Percentiles rank a stretch among this genome's conserved stretches.
Conservation (phyloP, 2,797 vertebrate genomes). For the Sebastes oblongus region DNA sequence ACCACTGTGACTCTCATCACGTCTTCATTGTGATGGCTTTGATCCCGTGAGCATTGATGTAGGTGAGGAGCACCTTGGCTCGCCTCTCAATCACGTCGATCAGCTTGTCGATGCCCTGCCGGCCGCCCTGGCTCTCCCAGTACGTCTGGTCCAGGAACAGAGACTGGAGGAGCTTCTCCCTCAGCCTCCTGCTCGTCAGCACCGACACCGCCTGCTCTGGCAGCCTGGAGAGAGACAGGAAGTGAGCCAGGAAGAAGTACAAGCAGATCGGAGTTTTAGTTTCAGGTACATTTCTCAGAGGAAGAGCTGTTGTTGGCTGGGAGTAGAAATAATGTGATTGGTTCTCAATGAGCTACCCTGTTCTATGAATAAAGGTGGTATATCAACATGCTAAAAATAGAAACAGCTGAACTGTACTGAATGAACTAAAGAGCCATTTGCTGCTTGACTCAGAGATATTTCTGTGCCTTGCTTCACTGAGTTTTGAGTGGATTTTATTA, state of each 20-base stretch:
- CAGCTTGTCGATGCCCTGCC: constrained; percentile 93
- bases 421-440: background rate
- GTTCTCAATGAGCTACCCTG: background rate
- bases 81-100: constrained; percentile 94
- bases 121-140: constrained; percentile 96
- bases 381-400: background rate
- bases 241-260: background rate
- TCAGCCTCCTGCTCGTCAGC: constrained; percentile 87
- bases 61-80: constrained; percentile 90
- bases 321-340: background rate
- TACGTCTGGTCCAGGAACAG: constrained; percentile 93
- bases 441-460: background rate
- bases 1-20: constrained; percentile 56
- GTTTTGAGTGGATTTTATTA: background rate
- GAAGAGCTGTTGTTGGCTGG: background rate
- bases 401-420: background rate
- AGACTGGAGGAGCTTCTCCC: constrained; percentile 95
- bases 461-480: background rate
- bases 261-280: background rate
- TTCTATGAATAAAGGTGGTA: background rate
- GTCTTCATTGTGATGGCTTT: constrained; percentile 86
- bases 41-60: constrained; percentile 91
- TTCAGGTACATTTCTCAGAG: background rate
- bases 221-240: constrained; percentile 79
- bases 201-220: constrained; percentile 90